phyloP scores from a whole-genome alignment of 2,113 vertebrate species.

The Panthera uncia region DNA sequence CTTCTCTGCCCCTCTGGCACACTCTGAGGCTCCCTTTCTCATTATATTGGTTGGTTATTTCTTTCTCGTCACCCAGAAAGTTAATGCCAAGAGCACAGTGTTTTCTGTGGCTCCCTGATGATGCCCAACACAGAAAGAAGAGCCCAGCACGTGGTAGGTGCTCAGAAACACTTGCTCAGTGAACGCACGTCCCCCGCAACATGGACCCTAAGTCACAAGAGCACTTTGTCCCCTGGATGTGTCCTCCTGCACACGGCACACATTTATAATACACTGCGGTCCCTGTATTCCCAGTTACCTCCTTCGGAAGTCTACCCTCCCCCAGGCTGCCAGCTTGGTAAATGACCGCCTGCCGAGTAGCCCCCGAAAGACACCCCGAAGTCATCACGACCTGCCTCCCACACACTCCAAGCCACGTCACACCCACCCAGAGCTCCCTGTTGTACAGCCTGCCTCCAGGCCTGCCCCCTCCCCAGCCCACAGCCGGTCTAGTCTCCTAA shows the following conservation, averaged over 20 bases:
- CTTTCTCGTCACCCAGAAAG: not conserved
- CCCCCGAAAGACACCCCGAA: not conserved
- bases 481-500: not conserved
- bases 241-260: too few relatives aligned
- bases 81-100: not conserved
- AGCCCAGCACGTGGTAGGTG: fast-evolving
- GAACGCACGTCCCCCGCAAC: not conserved
- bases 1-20: not conserved
- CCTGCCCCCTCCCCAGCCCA: too few relatives aligned
- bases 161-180: not conserved
- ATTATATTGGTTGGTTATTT: fast-evolving
- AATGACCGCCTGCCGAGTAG: too few relatives aligned
- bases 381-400: fast-evolving
- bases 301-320: fast-evolving
- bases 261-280: not conserved
- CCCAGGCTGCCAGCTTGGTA: not conserved
- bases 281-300: fast-evolving
- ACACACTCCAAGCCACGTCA: too few relatives aligned
- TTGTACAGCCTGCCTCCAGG: not conserved
- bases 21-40: fast-evolving
- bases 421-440: not conserved
- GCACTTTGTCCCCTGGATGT: fast-evolving
- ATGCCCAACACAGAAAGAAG: too few relatives aligned
- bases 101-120: fast-evolving
- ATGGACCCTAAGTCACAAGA: not conserved